Conservation (phyloP, 2,113 vertebrate species). For the Hippocampus zosterae region DNA sequence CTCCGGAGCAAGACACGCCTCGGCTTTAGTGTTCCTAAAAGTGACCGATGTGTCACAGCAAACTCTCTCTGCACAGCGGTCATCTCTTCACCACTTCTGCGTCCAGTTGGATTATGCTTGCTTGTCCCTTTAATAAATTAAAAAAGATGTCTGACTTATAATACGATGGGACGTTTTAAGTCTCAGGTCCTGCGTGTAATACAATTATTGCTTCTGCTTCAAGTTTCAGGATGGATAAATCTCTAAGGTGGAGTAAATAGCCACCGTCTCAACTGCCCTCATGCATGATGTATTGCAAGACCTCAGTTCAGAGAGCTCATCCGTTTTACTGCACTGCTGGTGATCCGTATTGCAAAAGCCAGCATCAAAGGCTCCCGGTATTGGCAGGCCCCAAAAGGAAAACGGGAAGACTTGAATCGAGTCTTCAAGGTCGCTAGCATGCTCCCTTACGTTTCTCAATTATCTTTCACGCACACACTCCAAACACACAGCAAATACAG, state of each 20-base stretch:
- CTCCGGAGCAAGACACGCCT: constrained; percentile 26
- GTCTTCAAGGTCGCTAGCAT: constrained; percentile 39
- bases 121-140: constrained; percentile 42
- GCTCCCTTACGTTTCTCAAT: constrained; percentile 30
- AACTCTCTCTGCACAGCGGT: constrained; percentile 7
- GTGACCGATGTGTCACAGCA: constrained; percentile 32
- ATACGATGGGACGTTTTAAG: not conserved
- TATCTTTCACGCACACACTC: constrained; percentile 24
- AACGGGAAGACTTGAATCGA: constrained; percentile 10
- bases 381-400: too few species aligned
- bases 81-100: not conserved
- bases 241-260: not conserved
- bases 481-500: constrained; percentile 29
- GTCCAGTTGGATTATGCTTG: constrained; percentile 19
- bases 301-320: too few species aligned
- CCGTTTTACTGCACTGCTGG: not conserved
- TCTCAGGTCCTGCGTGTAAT: not conserved
- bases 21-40: constrained; percentile 41
- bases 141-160: constrained; percentile 18
- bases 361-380: too few species aligned
- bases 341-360: too few species aligned
- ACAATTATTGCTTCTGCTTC: not conserved
- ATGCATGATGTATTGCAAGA: not conserved
- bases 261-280: not conserved
- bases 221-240: constrained; percentile 6